A percentile compares a stretch with the other conserved stretches of the same genome.
These are phyloP conservation scores for Ptilonorhynchus violaceus DNA, from an alignment of 2,113 vertebrate species.

Conservation along the genomic window DNA sequence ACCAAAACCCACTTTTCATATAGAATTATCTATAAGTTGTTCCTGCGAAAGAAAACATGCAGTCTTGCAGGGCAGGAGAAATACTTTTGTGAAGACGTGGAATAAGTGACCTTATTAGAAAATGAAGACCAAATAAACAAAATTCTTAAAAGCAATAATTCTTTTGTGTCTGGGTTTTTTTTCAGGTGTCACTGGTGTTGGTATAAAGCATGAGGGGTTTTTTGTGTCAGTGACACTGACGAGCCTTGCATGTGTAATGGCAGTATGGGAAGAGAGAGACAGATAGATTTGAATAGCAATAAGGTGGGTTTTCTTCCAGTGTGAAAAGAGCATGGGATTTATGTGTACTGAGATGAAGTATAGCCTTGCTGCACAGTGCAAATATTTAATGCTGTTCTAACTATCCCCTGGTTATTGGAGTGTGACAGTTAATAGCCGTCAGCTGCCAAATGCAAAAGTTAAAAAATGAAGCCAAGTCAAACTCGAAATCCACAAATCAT, in stretches of 20 bases:
- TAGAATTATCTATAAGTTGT: not conserved
- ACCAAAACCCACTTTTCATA: not conserved
- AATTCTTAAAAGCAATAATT: not conserved
- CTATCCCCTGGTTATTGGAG: constrained; percentile 59
- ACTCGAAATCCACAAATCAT: constrained; percentile 4
- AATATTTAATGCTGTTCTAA: constrained; percentile 68
- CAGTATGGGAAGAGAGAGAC: constrained; percentile 28
- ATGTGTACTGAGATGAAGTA: constrained; percentile 50
- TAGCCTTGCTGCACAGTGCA: constrained; percentile 47
- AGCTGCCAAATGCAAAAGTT: constrained; percentile 61
- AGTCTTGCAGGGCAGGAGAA: not conserved
- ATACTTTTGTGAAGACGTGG: not conserved
- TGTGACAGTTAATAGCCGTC: constrained; percentile 66
- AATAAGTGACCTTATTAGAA: not conserved
- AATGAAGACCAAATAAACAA: not conserved
- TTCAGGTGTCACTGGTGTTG: constrained; percentile 31
- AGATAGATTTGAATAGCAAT: constrained; percentile 61
- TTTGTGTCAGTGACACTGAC: constrained; percentile 35
- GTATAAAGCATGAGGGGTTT: not conserved
- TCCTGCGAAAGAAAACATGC: not conserved
- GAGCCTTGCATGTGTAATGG: constrained; percentile 48
- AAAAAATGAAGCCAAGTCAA: constrained; percentile 62
- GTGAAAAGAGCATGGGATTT: constrained; percentile 23
- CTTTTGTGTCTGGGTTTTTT: not conserved
- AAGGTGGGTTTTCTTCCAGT: constrained; percentile 48